These are phyloP conservation scores for Neuroscelio doddi DNA, from an alignment of 2,888 invertebrate genomes.

Conservation along the genomic window DNA sequence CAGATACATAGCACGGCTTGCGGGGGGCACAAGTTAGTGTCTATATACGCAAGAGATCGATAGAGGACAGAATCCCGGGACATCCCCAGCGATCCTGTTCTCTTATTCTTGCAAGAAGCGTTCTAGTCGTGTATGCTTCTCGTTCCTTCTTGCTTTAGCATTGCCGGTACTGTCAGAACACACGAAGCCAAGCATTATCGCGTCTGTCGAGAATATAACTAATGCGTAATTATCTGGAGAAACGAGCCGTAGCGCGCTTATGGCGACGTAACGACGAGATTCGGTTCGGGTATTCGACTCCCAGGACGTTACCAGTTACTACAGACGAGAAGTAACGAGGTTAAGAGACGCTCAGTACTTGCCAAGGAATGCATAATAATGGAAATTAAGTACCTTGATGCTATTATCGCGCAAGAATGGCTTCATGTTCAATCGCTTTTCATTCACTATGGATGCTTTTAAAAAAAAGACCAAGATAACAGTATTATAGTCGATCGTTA, in stretches of 20 bases:
- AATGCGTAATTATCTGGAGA: slow-evolving; percentile 46
- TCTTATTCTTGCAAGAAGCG: slow-evolving; percentile 71
- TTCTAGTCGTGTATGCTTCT: slow-evolving; percentile 57
- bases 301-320: slow-evolving; percentile 44
- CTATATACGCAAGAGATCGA: slow-evolving; percentile 69
- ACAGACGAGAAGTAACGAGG: slow-evolving; percentile 38
- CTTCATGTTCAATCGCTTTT: slow-evolving; percentile 35
- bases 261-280: slow-evolving; percentile 39
- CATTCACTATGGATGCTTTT: slow-evolving; percentile 6
- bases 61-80: slow-evolving; percentile 72
- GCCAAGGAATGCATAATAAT: slow-evolving; percentile 45
- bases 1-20: slow-evolving; percentile 65
- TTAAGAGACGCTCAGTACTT: slow-evolving; percentile 41
- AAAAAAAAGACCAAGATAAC: too few species aligned
- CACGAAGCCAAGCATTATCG: slow-evolving; percentile 44
- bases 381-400: slow-evolving; percentile 39
- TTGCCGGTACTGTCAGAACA: slow-evolving; percentile 47
- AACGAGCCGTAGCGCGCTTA: slow-evolving; percentile 43
- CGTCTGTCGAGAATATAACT: slow-evolving; percentile 45
- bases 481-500: too few species aligned
- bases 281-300: slow-evolving; percentile 41
- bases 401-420: slow-evolving; percentile 24
- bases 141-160: slow-evolving; percentile 50
- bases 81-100: slow-evolving; percentile 71
- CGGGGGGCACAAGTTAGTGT: slow-evolving; percentile 69